phyloP scores from a whole-genome alignment of 1,140 invertebrate species.

The Lasioglossum albipes region DNA sequence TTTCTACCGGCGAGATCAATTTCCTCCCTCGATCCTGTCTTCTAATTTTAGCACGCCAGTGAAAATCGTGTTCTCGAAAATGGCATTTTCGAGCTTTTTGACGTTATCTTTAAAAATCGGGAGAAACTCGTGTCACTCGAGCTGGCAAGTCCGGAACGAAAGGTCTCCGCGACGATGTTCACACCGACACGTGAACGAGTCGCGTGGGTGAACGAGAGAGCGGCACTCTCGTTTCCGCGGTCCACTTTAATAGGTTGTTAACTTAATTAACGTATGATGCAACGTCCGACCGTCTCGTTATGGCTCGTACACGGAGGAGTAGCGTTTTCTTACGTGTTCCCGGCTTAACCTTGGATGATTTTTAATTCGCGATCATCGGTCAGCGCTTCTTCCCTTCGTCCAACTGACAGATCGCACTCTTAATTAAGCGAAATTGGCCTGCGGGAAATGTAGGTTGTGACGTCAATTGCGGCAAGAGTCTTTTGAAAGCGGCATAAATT shows the following conservation, averaged over 20 bases:
- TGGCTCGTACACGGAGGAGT: neutral
- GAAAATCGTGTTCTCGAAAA: too few relatives aligned
- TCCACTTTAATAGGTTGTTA: conserved; percentile 72
- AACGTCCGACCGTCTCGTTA: conserved; percentile 55
- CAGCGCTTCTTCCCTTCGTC: neutral
- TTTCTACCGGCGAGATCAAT: too few relatives aligned
- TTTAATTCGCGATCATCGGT: conserved; percentile 17
- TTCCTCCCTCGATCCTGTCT: too few relatives aligned
- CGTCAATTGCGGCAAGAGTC: too few relatives aligned
- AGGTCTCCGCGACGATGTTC: neutral
- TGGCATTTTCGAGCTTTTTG: too few relatives aligned
- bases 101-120: too few relatives aligned
- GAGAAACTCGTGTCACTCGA: too few relatives aligned
- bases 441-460: neutral
- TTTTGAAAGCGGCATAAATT: too few relatives aligned
- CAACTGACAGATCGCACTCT: neutral
- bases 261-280: conserved; percentile 74
- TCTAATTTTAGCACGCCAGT: too few relatives aligned
- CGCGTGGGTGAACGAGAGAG: conserved; percentile 40
- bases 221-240: conserved; percentile 63
- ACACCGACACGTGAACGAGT: neutral
- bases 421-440: neutral
- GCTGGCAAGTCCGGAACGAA: neutral
- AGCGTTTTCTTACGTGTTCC: neutral
- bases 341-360: conserved; percentile 8